Evolutionary conservation across 1,140 invertebrate species (phyloP).

Genomic region (Trissolcus basalis): DNA sequence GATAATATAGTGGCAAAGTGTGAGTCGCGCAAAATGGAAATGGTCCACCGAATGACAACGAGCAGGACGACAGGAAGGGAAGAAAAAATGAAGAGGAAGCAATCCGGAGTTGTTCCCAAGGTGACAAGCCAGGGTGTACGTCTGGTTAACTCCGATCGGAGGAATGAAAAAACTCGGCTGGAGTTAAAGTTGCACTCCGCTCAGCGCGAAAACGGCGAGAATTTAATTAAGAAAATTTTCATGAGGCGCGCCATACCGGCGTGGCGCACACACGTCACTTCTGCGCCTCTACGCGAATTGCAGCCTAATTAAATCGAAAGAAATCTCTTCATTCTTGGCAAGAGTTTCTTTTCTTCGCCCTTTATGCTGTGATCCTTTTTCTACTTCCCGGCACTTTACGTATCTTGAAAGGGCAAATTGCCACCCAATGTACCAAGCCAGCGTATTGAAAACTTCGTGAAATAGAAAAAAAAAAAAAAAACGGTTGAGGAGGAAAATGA

Average conservation of each 20-base stretch:
- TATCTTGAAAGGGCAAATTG: conserved; percentile 60
- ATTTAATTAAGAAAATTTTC: conserved; percentile 74
- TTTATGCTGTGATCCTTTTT: conserved; percentile 21
- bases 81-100: conserved; percentile 40
- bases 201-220: conserved; percentile 59
- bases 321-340: conserved; percentile 57
- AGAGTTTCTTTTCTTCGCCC: conserved; percentile 24
- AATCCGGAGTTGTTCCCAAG: conserved; percentile 56
- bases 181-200: conserved; percentile 60
- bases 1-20: conserved; percentile 46
- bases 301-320: conserved; percentile 71
- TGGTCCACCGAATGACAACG: conserved; percentile 33
- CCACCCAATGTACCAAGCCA: conserved; percentile 40
- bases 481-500: conserved; percentile 12
- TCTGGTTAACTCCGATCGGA: conserved; percentile 47
- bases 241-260: conserved; percentile 64
- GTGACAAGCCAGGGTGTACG: conserved; percentile 37
- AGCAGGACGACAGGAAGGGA: conserved; percentile 15
- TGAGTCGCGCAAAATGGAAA: conserved; percentile 48
- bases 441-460: conserved; percentile 62
- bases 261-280: conserved; percentile 66
- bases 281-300: conserved; percentile 32
- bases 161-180: conserved; percentile 68
- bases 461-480: conserved; percentile 38
- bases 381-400: conserved; percentile 14